Evolutionary conservation across 2,888 invertebrate genomes (phyloP).

Genomic region (Melanargia galathea): DNA sequence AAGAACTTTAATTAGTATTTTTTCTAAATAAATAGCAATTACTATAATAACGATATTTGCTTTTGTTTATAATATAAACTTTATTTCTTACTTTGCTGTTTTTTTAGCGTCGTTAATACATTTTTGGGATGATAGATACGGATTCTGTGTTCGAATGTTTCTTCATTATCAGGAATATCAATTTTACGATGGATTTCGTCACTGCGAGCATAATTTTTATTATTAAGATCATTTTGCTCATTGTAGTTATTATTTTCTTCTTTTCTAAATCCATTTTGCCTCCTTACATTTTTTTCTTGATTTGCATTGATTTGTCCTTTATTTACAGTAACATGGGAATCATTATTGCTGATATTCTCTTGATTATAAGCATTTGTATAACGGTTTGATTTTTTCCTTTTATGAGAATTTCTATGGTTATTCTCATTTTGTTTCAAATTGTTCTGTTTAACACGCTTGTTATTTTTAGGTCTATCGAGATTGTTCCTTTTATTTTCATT

Average conservation of each 20-base stretch:
- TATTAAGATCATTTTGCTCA: background rate
- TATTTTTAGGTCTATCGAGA: background rate
- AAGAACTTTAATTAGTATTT: background rate
- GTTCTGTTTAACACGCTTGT: background rate
- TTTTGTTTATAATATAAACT: background rate
- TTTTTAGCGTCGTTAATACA: constrained; percentile 20
- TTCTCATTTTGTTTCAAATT: background rate
- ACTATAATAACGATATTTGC: constrained; percentile 10
- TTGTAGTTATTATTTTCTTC: background rate
- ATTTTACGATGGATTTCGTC: constrained; percentile 11
- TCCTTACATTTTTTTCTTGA: background rate
- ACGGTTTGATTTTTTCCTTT: background rate
- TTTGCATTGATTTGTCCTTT: background rate
- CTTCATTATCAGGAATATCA: constrained; percentile 25
- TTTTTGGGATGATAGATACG: constrained; percentile 37
- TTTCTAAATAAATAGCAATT: constrained; percentile 20
- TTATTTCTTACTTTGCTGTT: background rate
- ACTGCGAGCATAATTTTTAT: constrained; percentile 1
- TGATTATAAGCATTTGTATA: background rate
- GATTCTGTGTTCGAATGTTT: constrained; percentile 37
- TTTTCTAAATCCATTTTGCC: background rate
- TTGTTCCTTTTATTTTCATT: background rate
- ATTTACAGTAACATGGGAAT: background rate
- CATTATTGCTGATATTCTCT: background rate
- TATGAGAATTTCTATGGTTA: constrained; percentile 3